Base-by-base conservation (phyloP, 2,113 vertebrate species). In the Cricetomys ansorgei region DNA sequence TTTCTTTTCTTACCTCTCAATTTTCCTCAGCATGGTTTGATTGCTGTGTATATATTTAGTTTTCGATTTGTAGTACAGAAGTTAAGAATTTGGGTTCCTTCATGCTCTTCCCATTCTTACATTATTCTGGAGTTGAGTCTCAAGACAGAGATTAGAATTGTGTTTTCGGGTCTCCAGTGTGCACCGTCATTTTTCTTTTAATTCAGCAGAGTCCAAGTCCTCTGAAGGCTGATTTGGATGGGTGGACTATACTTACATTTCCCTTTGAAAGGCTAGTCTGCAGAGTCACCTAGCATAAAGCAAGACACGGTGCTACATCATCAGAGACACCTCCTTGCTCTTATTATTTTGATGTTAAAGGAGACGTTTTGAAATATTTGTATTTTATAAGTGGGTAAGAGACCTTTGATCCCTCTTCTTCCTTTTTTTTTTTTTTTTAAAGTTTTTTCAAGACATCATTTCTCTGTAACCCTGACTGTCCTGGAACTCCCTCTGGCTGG, bases 41-140 rank as follows among this genome's bases (percentile, higher is more conserved):
- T 45, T 88, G 57, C 67, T 64, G 34, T 70, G 15, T 72, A 4
- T 43, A 37, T 70, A 5, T 87, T 86, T 48, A 59, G 37, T 91
- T 64, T 95, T 94, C 34, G 89, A 67, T 95, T 80, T 75, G 4
- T 93, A n/a, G 34, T 80, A 37, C 75, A 50, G 25, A 95, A 92
- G 31, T 48, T 92, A 50, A 94, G 62, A 64, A 50, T 91, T 90
- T 55, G 73, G 13, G 59, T n/a, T 76, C 25, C 9, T 84, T 53
- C 1, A 6, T 72, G 2, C 37, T 73, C 29, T 50, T 3, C 19
- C 83, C 0, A 53, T 84, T 94, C 8, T 73, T 81, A 2, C 2
- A 45, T 50, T 76, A 88, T 88, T 79, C 55, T 50, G 84, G 67
- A 90, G 48, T 80, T 65, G 69, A 84, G 25, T 91, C 31, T 34